Evolutionary conservation across 2,113 vertebrate species (phyloP), one percentile per base, ranked within the genome.

Genomic region (Setophaga petechia): DNA sequence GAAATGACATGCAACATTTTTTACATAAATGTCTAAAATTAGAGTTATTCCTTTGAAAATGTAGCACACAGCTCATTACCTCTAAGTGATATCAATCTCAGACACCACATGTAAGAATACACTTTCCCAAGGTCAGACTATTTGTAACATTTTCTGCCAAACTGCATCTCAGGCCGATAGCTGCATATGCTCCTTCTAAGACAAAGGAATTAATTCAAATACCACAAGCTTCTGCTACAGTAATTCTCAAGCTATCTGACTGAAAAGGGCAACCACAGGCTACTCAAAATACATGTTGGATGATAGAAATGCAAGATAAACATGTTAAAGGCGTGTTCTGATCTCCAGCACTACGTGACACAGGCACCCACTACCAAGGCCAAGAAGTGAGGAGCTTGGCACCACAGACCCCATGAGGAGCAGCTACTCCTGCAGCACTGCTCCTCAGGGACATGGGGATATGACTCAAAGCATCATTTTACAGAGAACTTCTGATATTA

Each of bases 301-400:
- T 77, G 33, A 55, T 6, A 76, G 59, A 90, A 87, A 75, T 7
- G 8, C 5, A 10, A 63, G 46, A 71, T 20, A 39, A 89, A 89
- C 67, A 18, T 0, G 0, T 33, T 69, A 33, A 67, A 61, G 35
- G 22, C 4, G 1, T 8, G 4, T 75, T 71, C 31, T 89, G 8
- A 6, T 76, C 67, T 61, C 17, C 41, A 33, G 17, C 8, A 55
- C 28, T 57, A 27, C 0, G 0, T 49, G 54, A 49, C 27, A 41
- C 12, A 3, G 23, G 39, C 22, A 81, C 13, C 17, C 19, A 69
- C 10, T 15, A 5, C 3, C 1, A 0, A 82, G 66, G 49, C 6
- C 1, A 3, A 57, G 27, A 16, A 28, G 18, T 0, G 0, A 55
- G 14, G n/a, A 21, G 14, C 54, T 44, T 2, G 1, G 20, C 22